phyloP scores from a whole-genome alignment of 2,113 vertebrate genomes.

The Corythornis vintsioides region DNA sequence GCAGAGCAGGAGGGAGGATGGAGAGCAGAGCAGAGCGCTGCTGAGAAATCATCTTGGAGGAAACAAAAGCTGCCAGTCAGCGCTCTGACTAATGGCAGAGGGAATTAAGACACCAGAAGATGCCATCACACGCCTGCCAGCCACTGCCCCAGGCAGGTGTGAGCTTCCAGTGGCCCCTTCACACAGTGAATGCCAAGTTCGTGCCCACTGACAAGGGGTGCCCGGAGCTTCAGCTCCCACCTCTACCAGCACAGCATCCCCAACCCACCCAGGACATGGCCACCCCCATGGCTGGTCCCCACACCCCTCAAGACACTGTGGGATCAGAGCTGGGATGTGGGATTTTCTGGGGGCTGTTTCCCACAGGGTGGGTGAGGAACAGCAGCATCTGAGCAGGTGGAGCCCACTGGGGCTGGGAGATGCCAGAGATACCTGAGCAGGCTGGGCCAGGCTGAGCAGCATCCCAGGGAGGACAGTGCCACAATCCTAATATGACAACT shows the following conservation, averaged over 20 bases:
- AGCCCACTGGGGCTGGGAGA: not conserved
- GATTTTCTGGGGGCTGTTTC: rapidly evolving
- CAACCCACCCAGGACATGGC: rapidly evolving
- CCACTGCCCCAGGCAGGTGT: not conserved
- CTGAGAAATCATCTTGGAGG: not conserved
- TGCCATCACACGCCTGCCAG: not conserved
- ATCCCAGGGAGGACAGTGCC: not conserved
- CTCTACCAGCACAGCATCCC: not conserved
- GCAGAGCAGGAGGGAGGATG: not conserved
- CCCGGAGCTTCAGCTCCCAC: not conserved
- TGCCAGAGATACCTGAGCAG: not conserved
- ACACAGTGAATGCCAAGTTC: rapidly evolving
- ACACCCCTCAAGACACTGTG: rapidly evolving
- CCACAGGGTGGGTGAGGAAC: not conserved
- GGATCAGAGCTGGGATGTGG: rapidly evolving
- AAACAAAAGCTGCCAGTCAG: not conserved
- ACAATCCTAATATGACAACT: rapidly evolving
- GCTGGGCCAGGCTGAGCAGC: not conserved
- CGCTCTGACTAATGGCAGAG: not conserved
- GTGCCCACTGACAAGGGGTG: rapidly evolving
- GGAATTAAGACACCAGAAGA: not conserved
- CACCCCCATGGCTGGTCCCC: rapidly evolving
- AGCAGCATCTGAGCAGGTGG: rapidly evolving
- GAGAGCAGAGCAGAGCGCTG: not conserved
- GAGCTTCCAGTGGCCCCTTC: not conserved